A percentile compares a stretch with the other conserved stretches of the same genome.
These are phyloP conservation scores for Bombus confusus DNA, from an alignment of 1,140 invertebrate species.

Conservation along the genomic window DNA sequence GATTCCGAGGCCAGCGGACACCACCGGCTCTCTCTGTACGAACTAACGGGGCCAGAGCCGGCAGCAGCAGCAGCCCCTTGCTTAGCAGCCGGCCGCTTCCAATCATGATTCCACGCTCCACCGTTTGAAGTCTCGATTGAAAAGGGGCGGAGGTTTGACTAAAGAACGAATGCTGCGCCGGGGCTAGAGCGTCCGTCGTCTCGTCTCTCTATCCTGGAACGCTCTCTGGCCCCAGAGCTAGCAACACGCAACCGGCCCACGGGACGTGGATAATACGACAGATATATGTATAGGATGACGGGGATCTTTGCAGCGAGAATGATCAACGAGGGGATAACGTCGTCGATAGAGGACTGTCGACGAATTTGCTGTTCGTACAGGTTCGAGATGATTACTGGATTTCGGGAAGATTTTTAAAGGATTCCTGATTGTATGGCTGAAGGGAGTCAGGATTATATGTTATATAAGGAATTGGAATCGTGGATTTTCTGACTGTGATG, in stretches of 20 bases:
- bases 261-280: slow-evolving; percentile 1
- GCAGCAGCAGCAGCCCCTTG: slow-evolving; percentile 74
- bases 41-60: slow-evolving; percentile 71
- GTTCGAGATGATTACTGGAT: background rate
- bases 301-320: background rate
- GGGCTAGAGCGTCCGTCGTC: background rate
- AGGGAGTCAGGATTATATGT: no score
- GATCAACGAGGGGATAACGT: background rate
- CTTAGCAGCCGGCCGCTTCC: slow-evolving; percentile 80
- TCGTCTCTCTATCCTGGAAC: slow-evolving; percentile 7
- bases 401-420: background rate
- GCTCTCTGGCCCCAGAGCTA: background rate
- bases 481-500: no score
- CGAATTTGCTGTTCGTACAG: background rate
- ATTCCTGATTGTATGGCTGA: background rate
- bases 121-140: slow-evolving; percentile 83
- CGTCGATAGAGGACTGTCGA: background rate
- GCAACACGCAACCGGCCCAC: slow-evolving; percentile 5
- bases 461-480: no score
- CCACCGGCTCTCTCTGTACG: background rate
- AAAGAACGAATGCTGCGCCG: slow-evolving; percentile 79
- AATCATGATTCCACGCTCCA: slow-evolving; percentile 83
- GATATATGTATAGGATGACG: background rate
- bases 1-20: slow-evolving; percentile 30
- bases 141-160: slow-evolving; percentile 83